These are phyloP conservation scores for Sternotherus odoratus DNA, from an alignment of 2,797 vertebrate genomes.

Conservation along the genomic window DNA sequence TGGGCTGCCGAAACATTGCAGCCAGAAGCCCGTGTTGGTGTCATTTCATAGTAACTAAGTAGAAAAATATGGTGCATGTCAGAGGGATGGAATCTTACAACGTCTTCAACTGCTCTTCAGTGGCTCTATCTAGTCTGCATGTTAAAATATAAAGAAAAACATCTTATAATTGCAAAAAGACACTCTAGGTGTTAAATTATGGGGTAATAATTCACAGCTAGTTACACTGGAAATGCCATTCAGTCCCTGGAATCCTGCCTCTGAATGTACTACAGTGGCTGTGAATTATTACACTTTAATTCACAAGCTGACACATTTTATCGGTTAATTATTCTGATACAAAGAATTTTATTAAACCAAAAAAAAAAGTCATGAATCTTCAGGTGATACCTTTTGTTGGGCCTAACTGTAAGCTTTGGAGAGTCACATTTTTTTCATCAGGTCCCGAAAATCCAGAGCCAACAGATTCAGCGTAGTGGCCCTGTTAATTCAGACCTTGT, in stretches of 20 bases:
- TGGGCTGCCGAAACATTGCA: not conserved
- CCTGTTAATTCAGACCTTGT: slow-evolving; percentile 29
- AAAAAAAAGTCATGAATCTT: not conserved
- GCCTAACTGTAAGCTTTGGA: slow-evolving; percentile 37
- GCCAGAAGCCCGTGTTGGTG: not conserved
- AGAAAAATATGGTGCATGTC: not conserved
- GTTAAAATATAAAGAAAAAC: slow-evolving; percentile 7
- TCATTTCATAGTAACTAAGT: not conserved
- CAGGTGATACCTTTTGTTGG: slow-evolving; percentile 2
- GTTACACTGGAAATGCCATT: not conserved
- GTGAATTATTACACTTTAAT: slow-evolving; percentile 1
- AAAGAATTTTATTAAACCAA: not conserved
- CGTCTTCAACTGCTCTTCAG: not conserved
- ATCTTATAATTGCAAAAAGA: not conserved
- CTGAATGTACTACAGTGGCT: not conserved
- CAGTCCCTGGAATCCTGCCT: not conserved
- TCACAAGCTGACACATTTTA: slow-evolving; percentile 28
- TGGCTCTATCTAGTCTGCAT: not conserved
- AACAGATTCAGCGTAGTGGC: not conserved
- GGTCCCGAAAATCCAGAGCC: slow-evolving; percentile 43
- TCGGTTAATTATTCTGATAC: slow-evolving; percentile 49
- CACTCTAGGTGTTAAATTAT: not conserved
- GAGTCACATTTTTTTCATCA: slow-evolving; percentile 39
- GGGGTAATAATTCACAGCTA: not conserved
- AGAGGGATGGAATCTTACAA: not conserved